These are phyloP conservation scores for Oncorhynchus tshawytscha DNA, from an alignment of 2,113 vertebrate species.

Conservation along the genomic window DNA sequence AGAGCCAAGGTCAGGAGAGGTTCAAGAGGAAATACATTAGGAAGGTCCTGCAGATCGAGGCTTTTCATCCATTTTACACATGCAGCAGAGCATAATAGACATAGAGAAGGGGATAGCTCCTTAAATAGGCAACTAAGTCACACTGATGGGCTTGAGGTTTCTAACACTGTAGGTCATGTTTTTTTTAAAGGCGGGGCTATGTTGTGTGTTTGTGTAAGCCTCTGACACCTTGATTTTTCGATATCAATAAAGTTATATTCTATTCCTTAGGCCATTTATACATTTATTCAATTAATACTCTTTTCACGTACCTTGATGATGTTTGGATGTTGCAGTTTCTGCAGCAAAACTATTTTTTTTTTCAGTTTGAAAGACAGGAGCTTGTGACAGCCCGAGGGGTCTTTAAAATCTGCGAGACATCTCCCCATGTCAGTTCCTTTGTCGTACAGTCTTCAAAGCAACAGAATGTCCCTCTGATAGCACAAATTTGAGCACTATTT, in stretches of 20 bases:
- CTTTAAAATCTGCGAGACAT: conserved; percentile 77
- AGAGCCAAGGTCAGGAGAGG: conserved; percentile 58
- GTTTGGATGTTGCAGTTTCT: conserved; percentile 77
- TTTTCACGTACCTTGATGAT: conserved; percentile 74
- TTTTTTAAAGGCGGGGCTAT: too few species aligned
- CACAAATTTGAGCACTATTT: conserved; percentile 67
- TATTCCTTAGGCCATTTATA: background rate
- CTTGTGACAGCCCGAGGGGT: conserved; percentile 68
- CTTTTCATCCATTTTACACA: conserved; percentile 30
- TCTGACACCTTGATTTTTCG: too few species aligned
- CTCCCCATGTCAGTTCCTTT: conserved; percentile 80
- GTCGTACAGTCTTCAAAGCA: conserved; percentile 77
- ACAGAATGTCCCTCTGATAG: conserved; percentile 57
- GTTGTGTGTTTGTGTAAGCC: too few species aligned
- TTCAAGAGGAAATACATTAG: conserved; percentile 61
- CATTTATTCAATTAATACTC: too few species aligned
- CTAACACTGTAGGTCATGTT: too few species aligned
- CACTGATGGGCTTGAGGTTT: too few species aligned
- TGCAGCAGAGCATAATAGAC: too few species aligned
- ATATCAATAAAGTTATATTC: too few species aligned
- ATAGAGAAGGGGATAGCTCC: too few species aligned
- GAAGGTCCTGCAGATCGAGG: conserved; percentile 48
- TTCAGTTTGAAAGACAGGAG: conserved; percentile 82
- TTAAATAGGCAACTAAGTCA: background rate
- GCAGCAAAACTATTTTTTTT: conserved; percentile 76